These are phyloP conservation scores for Magallana nippona DNA, from an alignment of 2,888 invertebrate genomes.

Conservation along the genomic window DNA sequence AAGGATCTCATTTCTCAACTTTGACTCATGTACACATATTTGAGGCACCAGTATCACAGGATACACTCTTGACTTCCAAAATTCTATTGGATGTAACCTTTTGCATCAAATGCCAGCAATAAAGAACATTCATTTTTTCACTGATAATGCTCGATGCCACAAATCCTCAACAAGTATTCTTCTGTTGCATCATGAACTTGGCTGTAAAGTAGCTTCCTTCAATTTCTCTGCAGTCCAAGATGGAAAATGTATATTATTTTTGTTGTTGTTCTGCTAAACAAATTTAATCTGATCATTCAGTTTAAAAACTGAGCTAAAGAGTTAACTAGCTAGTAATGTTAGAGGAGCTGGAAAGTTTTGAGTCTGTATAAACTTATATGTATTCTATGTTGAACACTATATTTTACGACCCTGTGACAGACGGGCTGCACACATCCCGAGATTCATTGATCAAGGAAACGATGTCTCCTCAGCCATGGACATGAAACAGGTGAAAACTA, in stretches of 20 bases:
- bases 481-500: no score
- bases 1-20: not conserved
- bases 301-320: no score
- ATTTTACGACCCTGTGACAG: no score
- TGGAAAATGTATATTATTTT: not conserved
- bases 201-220: not conserved
- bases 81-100: not conserved
- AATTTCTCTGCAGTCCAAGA: constrained; percentile 34
- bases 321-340: no score
- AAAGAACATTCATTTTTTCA: constrained; percentile 7
- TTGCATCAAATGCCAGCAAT: not conserved
- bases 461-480: no score
- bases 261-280: no score
- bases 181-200: not conserved
- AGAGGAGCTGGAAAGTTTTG: no score
- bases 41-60: not conserved
- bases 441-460: no score
- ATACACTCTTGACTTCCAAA: not conserved
- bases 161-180: not conserved
- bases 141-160: constrained; percentile 35
- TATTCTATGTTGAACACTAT: no score
- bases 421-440: no score
- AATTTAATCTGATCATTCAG: no score
- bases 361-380: no score
- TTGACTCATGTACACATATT: constrained; percentile 30